Evolutionary conservation across 2,888 invertebrate genomes (phyloP).

Genomic region (Apantesis nais): DNA sequence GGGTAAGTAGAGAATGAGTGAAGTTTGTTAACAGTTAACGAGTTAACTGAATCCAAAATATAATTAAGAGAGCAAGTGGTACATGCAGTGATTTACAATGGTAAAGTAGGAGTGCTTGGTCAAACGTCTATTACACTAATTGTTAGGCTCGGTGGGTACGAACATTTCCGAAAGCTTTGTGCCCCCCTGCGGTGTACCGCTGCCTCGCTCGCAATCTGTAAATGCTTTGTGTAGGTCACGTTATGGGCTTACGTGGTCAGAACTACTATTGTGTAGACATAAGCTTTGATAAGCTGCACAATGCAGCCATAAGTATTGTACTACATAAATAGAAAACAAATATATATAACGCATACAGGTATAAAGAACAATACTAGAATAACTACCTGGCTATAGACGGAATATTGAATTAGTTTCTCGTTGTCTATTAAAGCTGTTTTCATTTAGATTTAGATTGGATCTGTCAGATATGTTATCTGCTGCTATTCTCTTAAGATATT

Average conservation of each 20-base stretch:
- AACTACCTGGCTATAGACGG: slow-evolving; percentile 19
- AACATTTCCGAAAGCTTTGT: slow-evolving; percentile 64
- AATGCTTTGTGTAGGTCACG: slow-evolving; percentile 67
- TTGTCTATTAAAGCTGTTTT: slow-evolving; percentile 40
- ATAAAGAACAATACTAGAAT: slow-evolving; percentile 20
- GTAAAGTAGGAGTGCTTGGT: slow-evolving; percentile 47
- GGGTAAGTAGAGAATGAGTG: neutral
- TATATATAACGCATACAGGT: slow-evolving; percentile 2
- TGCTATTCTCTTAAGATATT: slow-evolving; percentile 24
- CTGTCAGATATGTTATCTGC: slow-evolving; percentile 47
- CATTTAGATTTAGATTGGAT: slow-evolving; percentile 50
- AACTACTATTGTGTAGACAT: slow-evolving; percentile 49
- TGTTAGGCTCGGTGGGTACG: slow-evolving; percentile 56
- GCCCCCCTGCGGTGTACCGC: slow-evolving; percentile 58
- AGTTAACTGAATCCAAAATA: slow-evolving; percentile 22
- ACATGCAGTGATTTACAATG: slow-evolving; percentile 46
- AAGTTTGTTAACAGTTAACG: neutral
- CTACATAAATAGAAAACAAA: slow-evolving; percentile 11
- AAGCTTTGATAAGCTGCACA: slow-evolving; percentile 46
- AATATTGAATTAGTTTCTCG: slow-evolving; percentile 16
- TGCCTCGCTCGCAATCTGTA: slow-evolving; percentile 66
- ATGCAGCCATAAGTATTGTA: slow-evolving; percentile 30
- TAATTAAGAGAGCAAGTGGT: slow-evolving; percentile 31
- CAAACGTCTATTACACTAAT: slow-evolving; percentile 69
- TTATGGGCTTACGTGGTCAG: slow-evolving; percentile 58